These are phyloP conservation scores for Casuarius casuarius DNA, from an alignment of 2,113 vertebrate species.

Conservation along the genomic window DNA sequence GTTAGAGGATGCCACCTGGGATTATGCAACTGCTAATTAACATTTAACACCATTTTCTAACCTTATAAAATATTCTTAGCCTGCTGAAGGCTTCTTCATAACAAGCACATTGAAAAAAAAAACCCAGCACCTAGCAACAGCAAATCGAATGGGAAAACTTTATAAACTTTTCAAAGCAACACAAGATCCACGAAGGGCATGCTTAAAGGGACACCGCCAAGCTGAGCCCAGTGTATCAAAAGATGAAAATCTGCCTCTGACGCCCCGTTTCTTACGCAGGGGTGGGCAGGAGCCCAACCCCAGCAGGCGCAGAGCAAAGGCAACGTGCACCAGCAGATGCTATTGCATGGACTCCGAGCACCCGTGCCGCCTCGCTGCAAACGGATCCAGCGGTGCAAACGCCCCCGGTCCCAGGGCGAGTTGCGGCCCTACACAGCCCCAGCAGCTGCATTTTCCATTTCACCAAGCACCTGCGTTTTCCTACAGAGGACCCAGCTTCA, in stretches of 20 bases:
- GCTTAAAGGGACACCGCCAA: neutral
- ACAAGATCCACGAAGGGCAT: neutral
- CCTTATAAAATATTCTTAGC: conserved; percentile 74
- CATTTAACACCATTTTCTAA: conserved; percentile 80
- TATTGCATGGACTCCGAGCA: rapidly evolving
- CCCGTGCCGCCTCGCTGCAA: rapidly evolving
- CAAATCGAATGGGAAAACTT: conserved; percentile 67
- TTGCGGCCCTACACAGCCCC: too few species aligned
- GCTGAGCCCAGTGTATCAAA: neutral
- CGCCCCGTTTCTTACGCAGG: neutral
- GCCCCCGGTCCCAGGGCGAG: neutral
- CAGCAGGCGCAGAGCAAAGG: neutral
- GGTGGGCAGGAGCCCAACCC: too few species aligned
- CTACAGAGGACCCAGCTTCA: neutral
- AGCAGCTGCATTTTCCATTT: too few species aligned
- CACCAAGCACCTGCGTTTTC: neutral
- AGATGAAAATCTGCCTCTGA: neutral
- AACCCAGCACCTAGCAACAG: conserved; percentile 73
- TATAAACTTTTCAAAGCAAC: conserved; percentile 59
- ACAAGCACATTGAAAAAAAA: conserved; percentile 43
- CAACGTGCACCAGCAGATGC: neutral
- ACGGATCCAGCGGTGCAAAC: rapidly evolving
- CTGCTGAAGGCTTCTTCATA: conserved; percentile 67
- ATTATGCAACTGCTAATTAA: conserved; percentile 84
- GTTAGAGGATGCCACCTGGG: conserved; percentile 74